These are phyloP conservation scores for Lagopus muta DNA, from an alignment of 2,113 vertebrate species.

Conservation along the genomic window DNA sequence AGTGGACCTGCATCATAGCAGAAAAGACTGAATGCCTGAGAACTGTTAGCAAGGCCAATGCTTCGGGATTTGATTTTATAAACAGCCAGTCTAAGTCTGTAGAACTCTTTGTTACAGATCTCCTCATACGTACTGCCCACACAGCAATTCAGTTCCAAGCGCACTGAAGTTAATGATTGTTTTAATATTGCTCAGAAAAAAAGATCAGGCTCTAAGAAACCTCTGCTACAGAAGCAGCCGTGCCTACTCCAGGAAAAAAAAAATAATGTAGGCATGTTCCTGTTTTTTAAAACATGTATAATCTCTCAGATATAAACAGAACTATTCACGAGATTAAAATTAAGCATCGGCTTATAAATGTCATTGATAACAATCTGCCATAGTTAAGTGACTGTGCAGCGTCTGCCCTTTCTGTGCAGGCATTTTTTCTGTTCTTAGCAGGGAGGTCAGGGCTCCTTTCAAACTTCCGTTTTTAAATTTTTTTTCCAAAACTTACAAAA, in stretches of 20 bases:
- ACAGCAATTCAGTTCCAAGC: not conserved
- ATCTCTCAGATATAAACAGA: not conserved
- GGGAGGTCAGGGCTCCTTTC: not conserved
- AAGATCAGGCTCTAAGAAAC: not conserved
- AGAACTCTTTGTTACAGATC: not conserved
- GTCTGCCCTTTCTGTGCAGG: not conserved
- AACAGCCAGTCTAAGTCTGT: not conserved
- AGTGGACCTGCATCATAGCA: fast-evolving
- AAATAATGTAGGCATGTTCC: not conserved
- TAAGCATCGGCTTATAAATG: not conserved
- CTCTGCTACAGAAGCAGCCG: not conserved
- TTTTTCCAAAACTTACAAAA: not conserved
- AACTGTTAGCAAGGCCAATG: not conserved
- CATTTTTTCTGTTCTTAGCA: not conserved
- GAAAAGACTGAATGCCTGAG: not conserved
- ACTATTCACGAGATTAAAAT: not conserved
- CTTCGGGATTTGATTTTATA: not conserved
- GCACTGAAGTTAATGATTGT: not conserved
- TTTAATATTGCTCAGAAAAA: conserved; percentile 6
- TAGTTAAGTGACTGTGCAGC: not conserved
- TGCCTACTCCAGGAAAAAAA: not conserved
- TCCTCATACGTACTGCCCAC: not conserved
- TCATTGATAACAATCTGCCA: not conserved
- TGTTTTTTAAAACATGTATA: not conserved
- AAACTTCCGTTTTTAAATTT: not conserved